These are phyloP conservation scores for Philereme transversata DNA, from an alignment of 2,888 invertebrate species.

Conservation along the genomic window DNA sequence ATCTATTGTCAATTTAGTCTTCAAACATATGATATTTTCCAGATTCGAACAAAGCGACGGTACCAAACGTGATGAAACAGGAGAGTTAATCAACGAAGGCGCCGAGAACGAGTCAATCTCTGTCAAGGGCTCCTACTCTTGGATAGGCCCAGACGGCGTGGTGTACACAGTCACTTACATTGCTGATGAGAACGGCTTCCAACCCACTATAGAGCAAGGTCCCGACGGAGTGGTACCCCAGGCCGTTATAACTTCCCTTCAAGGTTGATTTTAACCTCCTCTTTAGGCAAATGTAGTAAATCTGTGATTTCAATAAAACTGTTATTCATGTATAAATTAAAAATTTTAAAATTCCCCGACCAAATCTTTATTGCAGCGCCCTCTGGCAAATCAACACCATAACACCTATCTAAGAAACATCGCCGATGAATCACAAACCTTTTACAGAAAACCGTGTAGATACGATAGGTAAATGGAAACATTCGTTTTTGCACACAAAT, in stretches of 20 bases:
- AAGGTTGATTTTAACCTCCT: slow-evolving; percentile 50
- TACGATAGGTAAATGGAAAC: no score
- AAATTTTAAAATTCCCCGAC: no score
- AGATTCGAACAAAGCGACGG: slow-evolving; percentile 83
- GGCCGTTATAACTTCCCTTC: slow-evolving; percentile 62
- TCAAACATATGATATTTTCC: slow-evolving; percentile 18
- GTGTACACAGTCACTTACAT: slow-evolving; percentile 77
- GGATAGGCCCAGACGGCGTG: slow-evolving; percentile 76
- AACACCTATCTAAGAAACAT: no score
- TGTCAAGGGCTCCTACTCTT: slow-evolving; percentile 78
- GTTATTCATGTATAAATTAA: not conserved
- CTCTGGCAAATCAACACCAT: no score
- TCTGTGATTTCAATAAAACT: slow-evolving; percentile 1
- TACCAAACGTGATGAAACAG: slow-evolving; percentile 74
- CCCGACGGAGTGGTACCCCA: slow-evolving; percentile 58
- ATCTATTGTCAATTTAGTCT: no score
- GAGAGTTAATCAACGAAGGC: slow-evolving; percentile 77
- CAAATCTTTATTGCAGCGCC: no score
- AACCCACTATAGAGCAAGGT: slow-evolving; percentile 68
- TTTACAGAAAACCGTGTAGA: no score
- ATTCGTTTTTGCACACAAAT: no score
- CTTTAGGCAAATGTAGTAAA: not conserved
- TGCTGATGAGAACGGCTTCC: slow-evolving; percentile 84
- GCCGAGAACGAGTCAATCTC: slow-evolving; percentile 78
- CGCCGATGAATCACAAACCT: no score